These are phyloP conservation scores for Heliocidaris erythrogramma DNA, from an alignment of 35 echinoderm and acorn worm genomes.

Conservation along the genomic window DNA sequence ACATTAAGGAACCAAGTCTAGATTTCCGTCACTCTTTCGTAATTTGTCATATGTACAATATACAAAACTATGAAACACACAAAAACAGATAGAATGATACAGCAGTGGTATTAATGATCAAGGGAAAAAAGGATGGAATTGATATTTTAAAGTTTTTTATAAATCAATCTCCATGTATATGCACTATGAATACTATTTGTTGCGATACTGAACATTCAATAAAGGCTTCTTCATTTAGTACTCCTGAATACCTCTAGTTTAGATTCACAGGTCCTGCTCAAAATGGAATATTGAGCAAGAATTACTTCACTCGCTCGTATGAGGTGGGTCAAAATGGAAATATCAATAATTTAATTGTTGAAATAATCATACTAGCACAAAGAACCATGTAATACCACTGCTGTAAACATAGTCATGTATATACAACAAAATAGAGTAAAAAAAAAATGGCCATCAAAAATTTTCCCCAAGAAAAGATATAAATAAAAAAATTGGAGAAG, in stretches of 20 bases:
- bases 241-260: background rate
- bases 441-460: conserved; percentile 27
- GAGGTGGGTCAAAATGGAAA: background rate
- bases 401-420: conserved; percentile 31
- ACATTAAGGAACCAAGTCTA: background rate
- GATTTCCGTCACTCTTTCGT: background rate
- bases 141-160: background rate
- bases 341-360: background rate
- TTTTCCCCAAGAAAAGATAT: background rate
- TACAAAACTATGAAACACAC: conserved; percentile 30
- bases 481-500: background rate
- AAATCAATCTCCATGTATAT: background rate
- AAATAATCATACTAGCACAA: background rate
- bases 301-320: background rate
- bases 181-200: background rate
- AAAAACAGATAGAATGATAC: background rate
- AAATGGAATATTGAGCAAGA: background rate
- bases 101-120: conserved; percentile 27
- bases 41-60: conserved; percentile 36
- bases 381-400: conserved; percentile 14
- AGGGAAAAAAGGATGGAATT: background rate
- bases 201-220: background rate
- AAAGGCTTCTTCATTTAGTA: background rate
- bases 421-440: background rate
- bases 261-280: background rate